Evolutionary conservation across 2,113 vertebrate species (phyloP), one percentile per base, ranked within the genome.

Genomic region (Panurus biarmicus): DNA sequence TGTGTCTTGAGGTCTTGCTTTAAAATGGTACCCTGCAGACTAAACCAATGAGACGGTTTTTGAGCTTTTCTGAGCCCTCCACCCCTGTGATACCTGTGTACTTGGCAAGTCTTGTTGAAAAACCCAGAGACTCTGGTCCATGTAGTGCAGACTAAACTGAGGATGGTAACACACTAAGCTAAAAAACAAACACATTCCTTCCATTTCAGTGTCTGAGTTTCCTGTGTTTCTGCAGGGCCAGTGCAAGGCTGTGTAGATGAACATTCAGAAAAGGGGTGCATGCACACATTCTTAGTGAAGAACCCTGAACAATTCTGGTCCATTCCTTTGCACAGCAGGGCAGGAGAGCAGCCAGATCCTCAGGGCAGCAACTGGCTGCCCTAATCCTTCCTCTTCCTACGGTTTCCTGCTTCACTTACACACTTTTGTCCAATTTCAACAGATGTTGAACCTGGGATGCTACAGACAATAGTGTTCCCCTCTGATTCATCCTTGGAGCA

Each of bases 401-500:
- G 33, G 60, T 47, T 92, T 79, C 76, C 80, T 74, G 76, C 73
- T 60, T 84, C 47, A 12, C 65, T 93, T 87, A 71, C 10, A 67
- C 44, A 3, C 82, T 70, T 5, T 36, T 60, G 80, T 95, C 91
- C 73, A 42, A 84, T 48, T 91, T 87, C 61, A 91, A 76, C 96
- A 87, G 90, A 75, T 85, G 90, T 91, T 65, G 84, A 42, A 79
- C 62, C 42, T 31, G 60, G 67, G 92, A 70, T 92, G 82, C 85
- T 94, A 5, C 71, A 93, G 85, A 95, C 87, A 95, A 78, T 91
- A 71, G 53, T 23, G 45, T 44, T 86, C 73, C 67, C 18, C 57
- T 95, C 92, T 96, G 96, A 96, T 91, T 96, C 95, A 96, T 88
- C 35, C 62, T 56, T 22, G 51, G 67, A 95, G 94, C 96, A 94